Conservation (phyloP, 1,140 invertebrate species). For the Thaumetopoea pityocampa region DNA sequence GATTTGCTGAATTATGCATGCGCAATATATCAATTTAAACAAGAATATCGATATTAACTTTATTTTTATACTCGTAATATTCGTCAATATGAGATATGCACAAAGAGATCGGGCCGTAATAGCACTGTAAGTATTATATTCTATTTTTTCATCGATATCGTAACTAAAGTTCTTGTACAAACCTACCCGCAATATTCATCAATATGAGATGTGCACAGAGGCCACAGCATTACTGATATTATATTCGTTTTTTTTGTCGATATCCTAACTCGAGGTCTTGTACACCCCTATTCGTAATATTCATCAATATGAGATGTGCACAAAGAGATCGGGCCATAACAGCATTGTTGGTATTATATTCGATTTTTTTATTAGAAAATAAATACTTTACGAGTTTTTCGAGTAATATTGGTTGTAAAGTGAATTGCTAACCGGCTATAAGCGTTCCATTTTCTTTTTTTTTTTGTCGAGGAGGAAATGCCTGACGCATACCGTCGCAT, state of each 20-base stretch:
- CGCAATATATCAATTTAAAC: too few relatives aligned
- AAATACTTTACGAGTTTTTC: conserved; percentile 26
- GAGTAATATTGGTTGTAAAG: conserved; percentile 16
- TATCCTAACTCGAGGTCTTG: background rate
- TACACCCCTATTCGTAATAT: conserved; percentile 14
- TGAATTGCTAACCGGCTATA: too few relatives aligned
- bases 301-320: conserved; percentile 23
- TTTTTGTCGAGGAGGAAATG: too few relatives aligned
- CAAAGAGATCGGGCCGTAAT: conserved; percentile 16
- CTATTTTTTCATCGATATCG: background rate
- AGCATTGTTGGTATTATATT: conserved; percentile 18
- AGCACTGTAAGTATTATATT: conserved; percentile 12
- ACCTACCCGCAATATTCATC: conserved; percentile 16
- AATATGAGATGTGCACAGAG: conserved; percentile 21
- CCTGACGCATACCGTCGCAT: too few relatives aligned
- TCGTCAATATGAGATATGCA: conserved; percentile 22
- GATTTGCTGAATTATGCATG: too few relatives aligned
- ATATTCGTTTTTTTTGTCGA: conserved; percentile 18
- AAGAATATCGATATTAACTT: too few relatives aligned
- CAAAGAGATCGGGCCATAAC: conserved; percentile 15
- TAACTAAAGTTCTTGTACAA: background rate
- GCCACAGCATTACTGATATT: conserved; percentile 18
- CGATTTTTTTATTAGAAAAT: conserved; percentile 23
- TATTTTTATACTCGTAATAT: too few relatives aligned
- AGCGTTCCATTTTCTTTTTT: too few relatives aligned